phyloP scores from a whole-genome alignment of 2,888 invertebrate genomes.

The Noctua janthe region DNA sequence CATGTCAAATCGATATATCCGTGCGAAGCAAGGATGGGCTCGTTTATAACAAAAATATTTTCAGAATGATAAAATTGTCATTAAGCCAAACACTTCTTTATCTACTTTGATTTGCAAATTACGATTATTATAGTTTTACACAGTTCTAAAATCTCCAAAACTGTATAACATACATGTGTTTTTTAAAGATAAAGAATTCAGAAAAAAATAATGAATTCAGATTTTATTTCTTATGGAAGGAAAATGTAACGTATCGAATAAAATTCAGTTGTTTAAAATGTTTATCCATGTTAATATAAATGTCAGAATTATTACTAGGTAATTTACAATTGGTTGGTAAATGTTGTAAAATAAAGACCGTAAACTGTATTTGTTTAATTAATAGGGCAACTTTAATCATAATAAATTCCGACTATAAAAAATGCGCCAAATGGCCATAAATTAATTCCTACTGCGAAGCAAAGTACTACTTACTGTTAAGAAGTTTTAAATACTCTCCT shows the following conservation, averaged over 20 bases:
- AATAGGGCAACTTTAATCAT: background rate
- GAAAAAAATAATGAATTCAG: background rate
- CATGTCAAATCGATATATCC: too few species aligned
- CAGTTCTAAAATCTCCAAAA: background rate
- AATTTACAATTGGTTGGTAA: background rate
- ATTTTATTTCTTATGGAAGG: background rate
- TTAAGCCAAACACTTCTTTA: background rate
- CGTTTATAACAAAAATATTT: background rate
- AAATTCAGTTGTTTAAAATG: background rate
- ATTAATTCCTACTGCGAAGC: slow-evolving; percentile 8
- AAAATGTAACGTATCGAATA: background rate
- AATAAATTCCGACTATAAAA: background rate
- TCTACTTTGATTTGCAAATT: background rate
- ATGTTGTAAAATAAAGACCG: background rate
- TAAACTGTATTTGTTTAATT: background rate
- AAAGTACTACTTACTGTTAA: too few species aligned
- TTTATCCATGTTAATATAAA: background rate
- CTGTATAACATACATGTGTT: background rate
- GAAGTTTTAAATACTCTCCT: background rate
- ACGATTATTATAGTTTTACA: background rate
- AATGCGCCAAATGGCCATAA: background rate
- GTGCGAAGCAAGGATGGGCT: too few species aligned
- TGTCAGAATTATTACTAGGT: background rate
- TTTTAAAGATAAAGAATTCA: background rate
- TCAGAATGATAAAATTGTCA: background rate